Evolutionary conservation across 2,797 vertebrate species (phyloP), one percentile per base, ranked within the genome.

Genomic region (Lutjanus campechanus): DNA sequence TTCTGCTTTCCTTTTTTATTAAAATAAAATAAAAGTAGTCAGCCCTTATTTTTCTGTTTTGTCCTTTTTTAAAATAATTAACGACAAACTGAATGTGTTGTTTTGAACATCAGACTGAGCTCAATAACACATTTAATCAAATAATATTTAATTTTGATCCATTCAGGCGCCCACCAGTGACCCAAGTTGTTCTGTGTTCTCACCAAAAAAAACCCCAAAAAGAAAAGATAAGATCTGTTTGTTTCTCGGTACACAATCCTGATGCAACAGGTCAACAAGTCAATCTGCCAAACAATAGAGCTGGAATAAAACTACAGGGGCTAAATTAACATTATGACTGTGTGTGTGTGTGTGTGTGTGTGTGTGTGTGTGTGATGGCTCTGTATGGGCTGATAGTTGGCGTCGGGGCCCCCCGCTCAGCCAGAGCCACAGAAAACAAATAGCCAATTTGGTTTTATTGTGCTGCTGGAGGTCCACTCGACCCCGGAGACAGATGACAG

Each of bases 371-470:
- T 36, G 29, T 36, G 29, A 71, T 64, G 84, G 67, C 75, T 78
- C 77, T 75, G 75, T 63, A 43, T 75, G 64, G 72, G 79, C 73
- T 68, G 59, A 29, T 66, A 20, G 74, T 49, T 63, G 83, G 73
- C 63, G 68, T 53, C 69, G 4, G 17, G 46, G 74, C 67, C 76
- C 71, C 64, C 75, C 40, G 81, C 70, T 59, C 68, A 61, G 79
- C 43, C 69, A 62, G 15, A 76, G 70, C 58, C 61, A 16, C 76
- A 77, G 51, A 84, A 85, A 90, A 88, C 85, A 92, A 91, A 89
- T 81, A 87, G 73, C 76, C 82, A 80, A 74, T 84, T 84, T 76
- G 82, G 63, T 86, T 88, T 89, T 83, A 92, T 91, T 91, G 90
- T 89, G 85, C 70, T 73, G 61, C 66, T 74, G 76, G 79, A 83